Conservation (phyloP, 2,888 invertebrate genomes). For the Tyria jacobaeae region DNA sequence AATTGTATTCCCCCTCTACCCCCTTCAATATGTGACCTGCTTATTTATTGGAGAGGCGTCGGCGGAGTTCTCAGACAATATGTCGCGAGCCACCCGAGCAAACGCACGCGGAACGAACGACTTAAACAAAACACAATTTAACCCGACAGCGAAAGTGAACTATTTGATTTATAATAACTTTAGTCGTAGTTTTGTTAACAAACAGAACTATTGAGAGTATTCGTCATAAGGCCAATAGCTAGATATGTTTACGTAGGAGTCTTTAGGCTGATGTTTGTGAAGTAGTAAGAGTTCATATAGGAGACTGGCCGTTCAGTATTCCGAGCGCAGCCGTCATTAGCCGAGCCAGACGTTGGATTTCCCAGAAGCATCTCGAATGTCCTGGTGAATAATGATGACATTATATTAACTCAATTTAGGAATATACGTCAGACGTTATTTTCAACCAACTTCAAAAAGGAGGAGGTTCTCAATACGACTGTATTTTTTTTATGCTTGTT, state of each 20-base stretch:
- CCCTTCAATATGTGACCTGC: slow-evolving; percentile 86
- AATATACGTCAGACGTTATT: slow-evolving; percentile 49
- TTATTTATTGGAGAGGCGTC: slow-evolving; percentile 85
- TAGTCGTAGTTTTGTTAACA: slow-evolving; percentile 38
- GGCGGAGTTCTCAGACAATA: slow-evolving; percentile 85
- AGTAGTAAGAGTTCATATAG: slow-evolving; percentile 47
- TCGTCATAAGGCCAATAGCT: slow-evolving; percentile 34
- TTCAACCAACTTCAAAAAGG: no score
- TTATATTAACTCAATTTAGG: slow-evolving; percentile 62
- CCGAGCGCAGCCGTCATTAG: slow-evolving; percentile 80
- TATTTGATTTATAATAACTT: slow-evolving; percentile 76
- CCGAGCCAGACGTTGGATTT: slow-evolving; percentile 78
- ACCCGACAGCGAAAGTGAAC: slow-evolving; percentile 71
- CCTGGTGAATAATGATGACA: slow-evolving; percentile 78
- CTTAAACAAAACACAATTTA: slow-evolving; percentile 81
- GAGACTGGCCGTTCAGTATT: slow-evolving; percentile 73
- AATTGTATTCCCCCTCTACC: slow-evolving; percentile 84
- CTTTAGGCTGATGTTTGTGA: slow-evolving; percentile 35
- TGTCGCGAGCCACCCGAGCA: slow-evolving; percentile 79
- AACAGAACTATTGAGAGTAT: slow-evolving; percentile 36
- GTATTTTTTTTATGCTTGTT: no score
- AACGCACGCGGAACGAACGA: slow-evolving; percentile 70
- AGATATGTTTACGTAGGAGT: slow-evolving; percentile 16
- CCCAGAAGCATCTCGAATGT: slow-evolving; percentile 73
- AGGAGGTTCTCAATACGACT: no score